Evolutionary conservation across 2,797 vertebrate species (phyloP), one percentile per base, ranked within the genome.

Genomic region (Trachops cirrhosus): DNA sequence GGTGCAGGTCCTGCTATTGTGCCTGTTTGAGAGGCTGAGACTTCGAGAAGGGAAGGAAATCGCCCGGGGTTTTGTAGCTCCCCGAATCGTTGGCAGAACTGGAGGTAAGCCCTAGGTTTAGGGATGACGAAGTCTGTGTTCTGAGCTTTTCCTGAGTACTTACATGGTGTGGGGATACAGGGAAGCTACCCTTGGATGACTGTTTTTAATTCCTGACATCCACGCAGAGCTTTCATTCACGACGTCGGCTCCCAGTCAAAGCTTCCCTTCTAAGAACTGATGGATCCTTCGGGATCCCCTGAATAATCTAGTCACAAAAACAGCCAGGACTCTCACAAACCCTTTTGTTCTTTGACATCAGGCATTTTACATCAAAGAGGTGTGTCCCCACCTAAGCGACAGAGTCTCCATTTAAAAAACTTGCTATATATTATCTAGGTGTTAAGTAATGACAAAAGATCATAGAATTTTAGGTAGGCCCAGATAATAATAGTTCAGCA

Each of bases 291-390:
- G 91, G 39, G 44, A 50, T 57, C 75, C 92, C 32, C 52, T 50
- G 11, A 57, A 11, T 80, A 50, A 71, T 52, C 84, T 64, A 9
- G 16, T 91, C 64, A 15, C 62, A 44, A 14, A 37, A 86, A 50
- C 12, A 77, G 26, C 52, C 52, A 29, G 46, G 32, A 67, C 82
- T 41, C 59, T 79, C 2, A 15, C 16, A 64, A 62, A 52, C 19
- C 9, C 11, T 79, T 96, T 94, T 67, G 32, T 79, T 88, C 48
- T 93, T 85, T 77, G 73, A 64, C n/a, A 11, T 80, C 52, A 9
- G 50, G 67, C 73, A 41, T 90, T 90, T 75, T 39, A 46, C 68
- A 73, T 87, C 26, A 90, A 62, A 92, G 73, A 75, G 12, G 15
- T 71, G 12, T 32, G 41, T 64, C 26, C n/a, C 54, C 64, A 39